phyloP scores from a whole-genome alignment of 1,140 invertebrate genomes.

The Pogonognathellus flavescens region DNA sequence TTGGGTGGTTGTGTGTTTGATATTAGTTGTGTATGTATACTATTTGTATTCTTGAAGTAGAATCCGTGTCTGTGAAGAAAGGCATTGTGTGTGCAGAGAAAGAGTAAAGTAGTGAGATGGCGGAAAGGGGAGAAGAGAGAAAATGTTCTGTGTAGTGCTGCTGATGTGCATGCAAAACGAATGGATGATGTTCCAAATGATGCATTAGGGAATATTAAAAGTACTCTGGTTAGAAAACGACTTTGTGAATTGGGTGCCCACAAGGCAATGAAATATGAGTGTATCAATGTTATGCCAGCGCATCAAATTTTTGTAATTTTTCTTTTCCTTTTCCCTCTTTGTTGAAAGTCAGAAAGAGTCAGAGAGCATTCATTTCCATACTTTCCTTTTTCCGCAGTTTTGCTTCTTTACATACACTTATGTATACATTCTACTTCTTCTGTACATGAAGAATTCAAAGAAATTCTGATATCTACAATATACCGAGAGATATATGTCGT shows the following conservation, averaged over 20 bases:
- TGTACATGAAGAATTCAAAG: neutral
- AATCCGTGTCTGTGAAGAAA: neutral
- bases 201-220: conserved; percentile 55
- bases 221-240: conserved; percentile 51
- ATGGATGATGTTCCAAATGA: conserved; percentile 54
- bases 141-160: neutral
- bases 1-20: too few species aligned
- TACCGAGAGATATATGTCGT: neutral
- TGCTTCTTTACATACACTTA: conserved; percentile 4
- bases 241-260: conserved; percentile 54
- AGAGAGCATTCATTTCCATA: conserved; percentile 49
- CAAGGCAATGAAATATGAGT: conserved; percentile 55
- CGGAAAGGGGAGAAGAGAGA: conserved; percentile 22
- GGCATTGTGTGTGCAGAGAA: neutral
- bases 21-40: too few species aligned
- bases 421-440: neutral
- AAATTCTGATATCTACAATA: neutral
- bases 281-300: conserved; percentile 54
- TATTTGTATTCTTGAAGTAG: too few species aligned
- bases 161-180: conserved; percentile 52
- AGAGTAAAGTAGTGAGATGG: neutral
- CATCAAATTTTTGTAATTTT: conserved; percentile 52
- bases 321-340: conserved; percentile 49
- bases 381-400: conserved; percentile 4
- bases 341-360: conserved; percentile 29